These are phyloP conservation scores for Netelia virgata DNA, from an alignment of 2,888 invertebrate genomes.

Conservation along the genomic window DNA sequence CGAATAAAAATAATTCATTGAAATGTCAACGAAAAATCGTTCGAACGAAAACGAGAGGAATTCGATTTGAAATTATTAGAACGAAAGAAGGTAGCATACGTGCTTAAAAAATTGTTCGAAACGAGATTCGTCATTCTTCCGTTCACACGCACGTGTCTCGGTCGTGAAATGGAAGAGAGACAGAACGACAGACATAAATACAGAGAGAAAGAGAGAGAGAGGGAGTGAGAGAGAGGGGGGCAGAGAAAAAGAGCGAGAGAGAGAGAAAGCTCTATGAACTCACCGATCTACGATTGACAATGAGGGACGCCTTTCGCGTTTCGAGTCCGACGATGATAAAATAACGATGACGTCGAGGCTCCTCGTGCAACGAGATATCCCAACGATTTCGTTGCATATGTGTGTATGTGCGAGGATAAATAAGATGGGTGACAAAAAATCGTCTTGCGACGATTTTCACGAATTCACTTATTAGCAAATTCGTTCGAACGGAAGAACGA, in stretches of 20 bases:
- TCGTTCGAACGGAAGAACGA: no score
- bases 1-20: no score
- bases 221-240: constrained; percentile 60
- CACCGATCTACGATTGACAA: constrained; percentile 55
- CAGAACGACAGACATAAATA: neutral
- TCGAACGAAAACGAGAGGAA: no score
- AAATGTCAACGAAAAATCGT: no score
- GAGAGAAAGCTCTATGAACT: constrained; percentile 56
- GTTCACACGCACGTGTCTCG: no score
- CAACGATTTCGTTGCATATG: constrained; percentile 59
- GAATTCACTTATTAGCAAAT: no score
- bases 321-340: constrained; percentile 29
- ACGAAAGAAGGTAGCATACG: neutral
- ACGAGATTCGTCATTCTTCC: neutral
- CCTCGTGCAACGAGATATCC: constrained; percentile 52
- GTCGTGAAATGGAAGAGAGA: neutral
- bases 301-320: constrained; percentile 23
- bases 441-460: no score
- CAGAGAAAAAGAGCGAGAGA: constrained; percentile 27
- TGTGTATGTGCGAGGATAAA: neutral
- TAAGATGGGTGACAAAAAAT: neutral
- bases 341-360: constrained; percentile 48
- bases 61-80: no score
- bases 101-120: neutral
- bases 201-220: constrained; percentile 3